Percentiles rank a stretch among this genome's conserved stretches.
These are phyloP conservation scores for Labia minor DNA, from an alignment of 2,888 invertebrate species.

Conservation along the genomic window DNA sequence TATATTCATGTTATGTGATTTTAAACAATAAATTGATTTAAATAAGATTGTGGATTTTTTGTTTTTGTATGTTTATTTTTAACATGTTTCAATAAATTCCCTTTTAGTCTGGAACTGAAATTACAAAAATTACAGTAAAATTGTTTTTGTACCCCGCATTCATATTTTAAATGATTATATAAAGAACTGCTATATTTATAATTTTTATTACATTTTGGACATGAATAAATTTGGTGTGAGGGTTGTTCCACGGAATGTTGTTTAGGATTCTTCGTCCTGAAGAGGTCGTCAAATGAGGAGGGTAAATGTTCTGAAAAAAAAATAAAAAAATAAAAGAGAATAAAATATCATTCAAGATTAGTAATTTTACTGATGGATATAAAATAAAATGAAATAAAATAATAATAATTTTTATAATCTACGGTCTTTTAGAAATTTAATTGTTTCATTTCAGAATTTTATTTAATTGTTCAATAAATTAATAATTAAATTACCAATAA, in stretches of 20 bases:
- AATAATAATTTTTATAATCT: too few relatives aligned
- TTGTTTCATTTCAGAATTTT: too few relatives aligned
- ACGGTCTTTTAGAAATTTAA: too few relatives aligned
- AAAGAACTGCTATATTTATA: slow-evolving; percentile 20
- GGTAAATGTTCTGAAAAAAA: not conserved
- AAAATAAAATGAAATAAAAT: too few relatives aligned
- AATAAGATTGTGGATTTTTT: too few relatives aligned
- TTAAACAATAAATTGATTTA: too few relatives aligned
- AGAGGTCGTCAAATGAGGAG: not conserved
- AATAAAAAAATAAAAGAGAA: not conserved
- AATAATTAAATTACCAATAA: too few relatives aligned
- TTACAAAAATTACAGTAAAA: slow-evolving; percentile 22
- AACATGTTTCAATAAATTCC: slow-evolving; percentile 16
- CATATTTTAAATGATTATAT: slow-evolving; percentile 27
- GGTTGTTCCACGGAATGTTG: not conserved
- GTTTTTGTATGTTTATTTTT: slow-evolving; percentile 13
- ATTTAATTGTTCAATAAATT: too few relatives aligned
- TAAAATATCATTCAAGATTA: not conserved
- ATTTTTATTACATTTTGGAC: slow-evolving; percentile 19
- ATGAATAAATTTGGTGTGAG: not conserved
- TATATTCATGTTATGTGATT: too few relatives aligned
- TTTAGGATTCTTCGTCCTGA: not conserved
- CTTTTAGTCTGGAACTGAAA: slow-evolving; percentile 19
- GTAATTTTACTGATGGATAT: too few relatives aligned
- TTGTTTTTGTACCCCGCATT: slow-evolving; percentile 25